Evolutionary conservation across 2,888 invertebrate species (phyloP).

Genomic region (Neuroscelio doddi): DNA sequence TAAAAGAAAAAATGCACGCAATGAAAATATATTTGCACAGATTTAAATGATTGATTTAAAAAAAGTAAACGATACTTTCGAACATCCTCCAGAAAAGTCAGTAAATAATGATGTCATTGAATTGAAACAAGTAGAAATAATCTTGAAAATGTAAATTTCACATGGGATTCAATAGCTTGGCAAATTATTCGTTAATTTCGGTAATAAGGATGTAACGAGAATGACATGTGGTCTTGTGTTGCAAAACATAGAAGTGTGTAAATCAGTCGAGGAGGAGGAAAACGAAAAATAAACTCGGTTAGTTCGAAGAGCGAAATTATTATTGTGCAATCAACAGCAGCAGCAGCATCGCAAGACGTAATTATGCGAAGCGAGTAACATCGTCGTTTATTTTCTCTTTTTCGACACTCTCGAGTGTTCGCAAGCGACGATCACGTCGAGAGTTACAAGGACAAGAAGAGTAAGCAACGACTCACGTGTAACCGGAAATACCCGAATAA

Average conservation of each 20-base stretch:
- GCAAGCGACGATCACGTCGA: conserved; percentile 31
- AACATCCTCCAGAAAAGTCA: too few species aligned
- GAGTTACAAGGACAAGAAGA: conserved; percentile 28
- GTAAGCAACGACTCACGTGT: conserved; percentile 21
- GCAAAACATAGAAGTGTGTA: conserved; percentile 21
- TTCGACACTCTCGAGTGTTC: conserved; percentile 24
- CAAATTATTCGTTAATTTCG: too few species aligned
- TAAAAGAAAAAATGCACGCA: too few species aligned
- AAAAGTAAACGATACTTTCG: too few species aligned
- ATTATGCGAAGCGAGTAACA: conserved; percentile 23
- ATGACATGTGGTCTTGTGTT: conserved; percentile 7
- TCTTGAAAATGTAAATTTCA: too few species aligned
- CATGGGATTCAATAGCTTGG: too few species aligned
- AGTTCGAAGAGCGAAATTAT: conserved; percentile 19
- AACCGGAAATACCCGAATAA: conserved; percentile 56
- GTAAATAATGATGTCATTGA: too few species aligned
- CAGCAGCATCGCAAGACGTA: conserved; percentile 20
- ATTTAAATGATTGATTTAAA: too few species aligned
- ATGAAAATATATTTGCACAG: too few species aligned
- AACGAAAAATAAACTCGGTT: conserved; percentile 10
- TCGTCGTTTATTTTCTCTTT: conserved; percentile 39
- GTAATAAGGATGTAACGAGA: conserved; percentile 13
- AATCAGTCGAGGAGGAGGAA: conserved; percentile 20
- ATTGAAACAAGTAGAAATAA: too few species aligned
- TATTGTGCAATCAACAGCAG: conserved; percentile 21